Percentiles rank a stretch among this genome's conserved stretches.
phyloP scores from a whole-genome alignment of 2,888 invertebrate species.

The Augiades crinisus region DNA sequence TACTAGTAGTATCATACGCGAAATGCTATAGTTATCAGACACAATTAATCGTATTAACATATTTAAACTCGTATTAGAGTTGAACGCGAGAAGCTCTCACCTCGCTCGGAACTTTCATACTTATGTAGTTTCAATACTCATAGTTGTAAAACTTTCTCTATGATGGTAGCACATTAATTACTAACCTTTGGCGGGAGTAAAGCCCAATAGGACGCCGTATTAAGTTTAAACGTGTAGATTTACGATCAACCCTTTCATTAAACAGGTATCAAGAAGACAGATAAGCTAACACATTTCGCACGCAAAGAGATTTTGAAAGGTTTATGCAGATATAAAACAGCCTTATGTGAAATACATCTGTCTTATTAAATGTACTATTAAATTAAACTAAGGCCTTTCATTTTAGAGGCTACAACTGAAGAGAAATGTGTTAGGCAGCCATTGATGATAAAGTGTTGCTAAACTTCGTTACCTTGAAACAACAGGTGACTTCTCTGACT shows the following conservation, averaged over 20 bases:
- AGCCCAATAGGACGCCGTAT: constrained; percentile 71
- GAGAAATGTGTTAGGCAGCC: too few species aligned
- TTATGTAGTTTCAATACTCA: constrained; percentile 71
- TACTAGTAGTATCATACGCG: background rate
- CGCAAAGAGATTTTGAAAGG: constrained; percentile 53
- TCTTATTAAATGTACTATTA: too few species aligned
- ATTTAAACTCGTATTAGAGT: constrained; percentile 67
- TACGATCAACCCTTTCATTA: constrained; percentile 80
- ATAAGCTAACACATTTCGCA: constrained; percentile 69
- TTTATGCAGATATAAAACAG: constrained; percentile 62
- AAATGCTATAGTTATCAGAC: constrained; percentile 37
- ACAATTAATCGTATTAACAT: constrained; percentile 57
- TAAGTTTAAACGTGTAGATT: constrained; percentile 77
- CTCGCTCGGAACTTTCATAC: constrained; percentile 69
- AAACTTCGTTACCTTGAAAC: too few species aligned
- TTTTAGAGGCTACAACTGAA: too few species aligned
- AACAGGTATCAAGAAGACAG: constrained; percentile 77
- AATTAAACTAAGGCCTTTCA: too few species aligned
- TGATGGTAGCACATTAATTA: constrained; percentile 76
- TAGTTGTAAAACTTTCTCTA: constrained; percentile 72
- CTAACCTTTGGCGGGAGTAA: constrained; percentile 56
- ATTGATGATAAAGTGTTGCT: too few species aligned
- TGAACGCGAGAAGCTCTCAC: constrained; percentile 61
- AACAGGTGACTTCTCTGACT: too few species aligned
- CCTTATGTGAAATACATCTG: too few species aligned